Evolutionary conservation across 1,140 invertebrate species (phyloP), one percentile per base, ranked within the genome.

Genomic region (Branchinecta lynchi): DNA sequence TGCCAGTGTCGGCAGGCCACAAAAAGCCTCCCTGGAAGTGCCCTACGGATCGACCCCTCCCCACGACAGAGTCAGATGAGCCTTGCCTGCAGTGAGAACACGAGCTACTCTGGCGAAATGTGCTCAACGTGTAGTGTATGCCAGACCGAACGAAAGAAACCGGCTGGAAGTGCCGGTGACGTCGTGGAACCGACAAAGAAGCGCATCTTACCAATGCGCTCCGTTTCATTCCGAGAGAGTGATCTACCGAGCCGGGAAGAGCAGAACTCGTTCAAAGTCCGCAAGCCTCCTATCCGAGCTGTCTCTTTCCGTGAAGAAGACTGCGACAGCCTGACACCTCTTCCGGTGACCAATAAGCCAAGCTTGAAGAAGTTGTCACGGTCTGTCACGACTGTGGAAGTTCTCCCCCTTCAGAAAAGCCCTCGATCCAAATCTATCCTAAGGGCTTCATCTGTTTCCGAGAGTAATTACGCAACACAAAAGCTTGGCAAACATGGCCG

Each of bases 191-290:
- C 51, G 12, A 32, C 1, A 3, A 60, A 60, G 51, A 71, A 71
- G 17, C 69, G 66, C 21, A 66, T 45, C n/a, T 20, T 71, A 21
- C 71, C 71, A 7, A 66, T 65, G 43, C 67, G 71, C 10, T 71
- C 71, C 9, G 71, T 71, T 43, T 71, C 71, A n/a, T 71, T 71
- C 65, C 71, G 71, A 0, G 71, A 69, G 7, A 66, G 68, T 43
- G 71, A 71, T 10, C 44, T 65, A 12, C 44, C 44, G 68, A n/a
- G 44, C 21, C 12, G 51, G 17, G 51, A 60, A 6, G 51, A 60
- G 17, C 51, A 60, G 17, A 60, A 60, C 51, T 60, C 51, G 6
- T 60, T 60, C 51, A 60, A 60, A 20, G 17, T 60, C 17, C 12
- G 51, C 12, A 60, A 60, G 51, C 51, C 51, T 60, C 51, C 51